Base-by-base conservation (phyloP, 2,113 vertebrate species). In the Bufo bufo region DNA sequence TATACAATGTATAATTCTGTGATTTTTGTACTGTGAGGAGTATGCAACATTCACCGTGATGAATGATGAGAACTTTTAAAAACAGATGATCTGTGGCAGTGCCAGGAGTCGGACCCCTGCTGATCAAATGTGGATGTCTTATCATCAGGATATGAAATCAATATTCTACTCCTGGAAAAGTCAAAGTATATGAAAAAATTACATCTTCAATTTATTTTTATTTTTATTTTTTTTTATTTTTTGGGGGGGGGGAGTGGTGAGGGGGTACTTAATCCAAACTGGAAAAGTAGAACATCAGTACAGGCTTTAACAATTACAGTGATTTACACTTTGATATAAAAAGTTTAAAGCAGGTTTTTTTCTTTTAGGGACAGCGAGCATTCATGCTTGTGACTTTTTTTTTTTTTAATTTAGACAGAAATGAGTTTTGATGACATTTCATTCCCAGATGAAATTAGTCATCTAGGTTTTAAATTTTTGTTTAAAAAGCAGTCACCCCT, bases 401-500 rank as follows among this genome's bases (percentile, higher is more conserved):
- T 45, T 69, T 54, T 84, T 52, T 65, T 54, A 82, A 83, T 77
- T 61, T 82, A 82, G 66, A 84, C 43, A 87, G 87, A 83, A 84
- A 88, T 88, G 45, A 65, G 80, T 84, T 88, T 88, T 75, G 58
- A 88, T 88, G 80, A 88, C 80, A 88, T 88, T 88, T 83, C 80
- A 84, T 83, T 77, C 16, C 66, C 6, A 13, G 12, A 33, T 83
- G 81, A 88, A 88, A 88, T 88, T 52, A 88, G 80, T 83, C 87
- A 83, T 77, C 72, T 84, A 84, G 80, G 81, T 74, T 87, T 81
- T 75, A 88, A 54, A 84, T 83, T 83, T 82, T 75, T 83, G 80
- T 84, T 88, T 88, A 87, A 88, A 84, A 88, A 49, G 69, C 87
- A 88, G 82, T 84, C 87, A 88, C 87, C 87, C 87, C 54, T 88